These are phyloP conservation scores for Poeciliopsis infans DNA, from an alignment of 2,797 vertebrate species.

Conservation along the genomic window DNA sequence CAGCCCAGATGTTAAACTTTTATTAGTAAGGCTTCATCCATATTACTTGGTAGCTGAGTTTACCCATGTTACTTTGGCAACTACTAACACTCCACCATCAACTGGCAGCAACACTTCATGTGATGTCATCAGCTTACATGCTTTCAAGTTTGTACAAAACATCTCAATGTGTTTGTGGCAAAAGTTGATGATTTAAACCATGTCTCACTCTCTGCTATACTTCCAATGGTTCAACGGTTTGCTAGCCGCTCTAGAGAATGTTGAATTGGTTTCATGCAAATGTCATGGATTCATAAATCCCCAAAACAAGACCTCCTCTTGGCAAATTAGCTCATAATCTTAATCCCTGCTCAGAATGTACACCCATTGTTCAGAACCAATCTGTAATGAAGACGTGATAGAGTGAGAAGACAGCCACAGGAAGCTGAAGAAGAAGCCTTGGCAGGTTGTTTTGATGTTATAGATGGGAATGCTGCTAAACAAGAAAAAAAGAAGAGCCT, in stretches of 20 bases:
- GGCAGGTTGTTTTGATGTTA: background rate
- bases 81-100: background rate
- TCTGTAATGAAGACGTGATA: background rate
- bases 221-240: too few relatives aligned
- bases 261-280: background rate
- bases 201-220: too few relatives aligned
- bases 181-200: background rate
- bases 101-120: background rate
- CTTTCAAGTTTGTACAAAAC: background rate
- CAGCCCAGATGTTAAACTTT: background rate
- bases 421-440: too few relatives aligned
- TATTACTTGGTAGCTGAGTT: background rate
- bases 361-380: background rate
- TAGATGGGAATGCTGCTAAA: background rate
- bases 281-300: background rate
- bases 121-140: background rate
- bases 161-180: background rate
- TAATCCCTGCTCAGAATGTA: background rate
- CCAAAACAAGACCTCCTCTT: too few relatives aligned
- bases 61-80: background rate
- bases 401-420: too few relatives aligned
- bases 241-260: background rate
- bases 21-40: background rate
- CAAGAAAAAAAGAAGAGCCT: too few relatives aligned
- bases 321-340: background rate